phyloP scores from a whole-genome alignment of 1,140 invertebrate genomes.

The Aphis craccivora region DNA sequence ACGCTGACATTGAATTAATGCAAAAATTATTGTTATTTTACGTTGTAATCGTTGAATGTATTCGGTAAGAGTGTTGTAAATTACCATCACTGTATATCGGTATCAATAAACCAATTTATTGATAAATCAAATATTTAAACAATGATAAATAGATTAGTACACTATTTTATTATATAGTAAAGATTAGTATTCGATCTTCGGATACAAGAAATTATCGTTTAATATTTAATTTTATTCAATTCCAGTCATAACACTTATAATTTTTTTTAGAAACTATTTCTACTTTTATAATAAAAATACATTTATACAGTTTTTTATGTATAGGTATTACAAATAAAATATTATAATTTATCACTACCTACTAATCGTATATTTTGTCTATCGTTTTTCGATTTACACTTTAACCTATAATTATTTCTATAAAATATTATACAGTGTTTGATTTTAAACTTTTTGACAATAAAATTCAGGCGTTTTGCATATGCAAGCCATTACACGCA shows the following conservation, averaged over 20 bases:
- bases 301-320: neutral
- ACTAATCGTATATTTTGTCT: neutral
- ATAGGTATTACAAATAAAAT: neutral
- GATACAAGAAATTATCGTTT: neutral
- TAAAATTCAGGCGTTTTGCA: neutral
- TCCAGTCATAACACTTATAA: constrained; percentile 4
- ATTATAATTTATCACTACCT: neutral
- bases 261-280: neutral
- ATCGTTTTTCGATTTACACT: neutral
- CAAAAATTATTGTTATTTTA: too few species aligned
- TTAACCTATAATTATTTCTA: neutral
- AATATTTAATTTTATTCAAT: constrained; percentile 12
- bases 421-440: constrained; percentile 5
- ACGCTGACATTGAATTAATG: too few species aligned
- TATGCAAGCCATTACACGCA: neutral
- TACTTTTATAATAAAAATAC: constrained; percentile 7
- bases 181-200: neutral
- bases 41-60: neutral
- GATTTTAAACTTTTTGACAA: neutral
- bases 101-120: neutral
- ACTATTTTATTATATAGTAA: neutral
- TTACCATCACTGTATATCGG: too few species aligned
- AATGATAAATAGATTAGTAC: neutral
- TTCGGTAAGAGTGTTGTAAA: neutral
- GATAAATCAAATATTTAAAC: too few species aligned